Conservation (phyloP, 2,113 vertebrate species). For the Vimba vimba region DNA sequence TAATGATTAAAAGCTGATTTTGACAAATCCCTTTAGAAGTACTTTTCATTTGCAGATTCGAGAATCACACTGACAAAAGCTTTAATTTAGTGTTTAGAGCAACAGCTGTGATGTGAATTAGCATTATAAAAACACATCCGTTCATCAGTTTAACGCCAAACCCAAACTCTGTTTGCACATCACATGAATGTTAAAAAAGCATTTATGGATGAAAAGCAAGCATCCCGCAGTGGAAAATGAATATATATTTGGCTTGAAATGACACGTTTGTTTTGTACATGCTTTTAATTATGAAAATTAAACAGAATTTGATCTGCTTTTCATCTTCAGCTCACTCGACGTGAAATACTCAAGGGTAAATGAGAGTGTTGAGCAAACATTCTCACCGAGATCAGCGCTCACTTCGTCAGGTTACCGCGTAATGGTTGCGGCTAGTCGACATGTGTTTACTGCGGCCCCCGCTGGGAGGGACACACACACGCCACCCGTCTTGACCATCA, state of each 20-base stretch:
- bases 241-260: constrained; percentile 13
- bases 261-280: not conserved
- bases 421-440: constrained; percentile 74
- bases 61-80: constrained; percentile 62
- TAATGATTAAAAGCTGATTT: constrained; percentile 67
- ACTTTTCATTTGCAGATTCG: constrained; percentile 60
- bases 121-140: constrained; percentile 58
- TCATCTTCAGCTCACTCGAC: not conserved
- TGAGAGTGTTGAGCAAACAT: constrained; percentile 1
- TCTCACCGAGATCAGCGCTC: constrained; percentile 12
- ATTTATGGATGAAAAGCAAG: constrained; percentile 19
- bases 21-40: constrained; percentile 65
- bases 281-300: not conserved
- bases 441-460: constrained; percentile 79
- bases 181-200: constrained; percentile 3
- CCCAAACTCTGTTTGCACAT: constrained; percentile 34
- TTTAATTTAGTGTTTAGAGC: constrained; percentile 59
- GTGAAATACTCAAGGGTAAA: not conserved
- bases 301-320: not conserved
- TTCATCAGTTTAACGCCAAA: constrained; percentile 58
- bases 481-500: constrained; percentile 72
- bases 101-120: constrained; percentile 61
- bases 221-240: not conserved
- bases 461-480: constrained; percentile 64
- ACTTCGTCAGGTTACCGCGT: constrained; percentile 40